Conservation (phyloP, 2,888 invertebrate genomes). For the Nomada ruficornis region DNA sequence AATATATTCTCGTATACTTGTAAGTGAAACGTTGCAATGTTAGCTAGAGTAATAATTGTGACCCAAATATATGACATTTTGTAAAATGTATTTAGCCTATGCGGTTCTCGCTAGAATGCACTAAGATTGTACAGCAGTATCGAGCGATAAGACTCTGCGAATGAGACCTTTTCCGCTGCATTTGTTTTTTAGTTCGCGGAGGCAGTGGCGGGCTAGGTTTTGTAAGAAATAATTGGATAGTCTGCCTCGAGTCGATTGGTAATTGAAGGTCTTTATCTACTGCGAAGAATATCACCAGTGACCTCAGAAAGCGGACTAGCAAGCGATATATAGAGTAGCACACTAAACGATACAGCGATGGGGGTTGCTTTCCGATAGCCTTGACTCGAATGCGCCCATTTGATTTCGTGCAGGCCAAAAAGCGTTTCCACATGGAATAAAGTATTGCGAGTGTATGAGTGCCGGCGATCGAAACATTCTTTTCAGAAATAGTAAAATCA, state of each 20-base stretch:
- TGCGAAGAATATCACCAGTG: slow-evolving; percentile 1
- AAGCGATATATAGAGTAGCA: neutral
- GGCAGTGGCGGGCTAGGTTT: neutral
- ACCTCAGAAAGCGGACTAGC: neutral
- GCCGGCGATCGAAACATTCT: neutral
- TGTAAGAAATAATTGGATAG: neutral
- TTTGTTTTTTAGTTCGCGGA: neutral
- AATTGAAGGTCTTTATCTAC: slow-evolving; percentile 8
- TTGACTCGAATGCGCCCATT: slow-evolving; percentile 4
- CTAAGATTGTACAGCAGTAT: too few relatives aligned
- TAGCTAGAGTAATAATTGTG: too few relatives aligned
- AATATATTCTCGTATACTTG: too few relatives aligned
- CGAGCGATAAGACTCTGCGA: too few relatives aligned
- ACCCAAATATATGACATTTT: too few relatives aligned
- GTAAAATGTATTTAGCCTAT: too few relatives aligned
- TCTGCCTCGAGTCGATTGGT: neutral
- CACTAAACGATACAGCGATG: neutral
- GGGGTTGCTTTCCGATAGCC: slow-evolving; percentile 13
- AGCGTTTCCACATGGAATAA: neutral
- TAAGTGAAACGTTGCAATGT: too few relatives aligned
- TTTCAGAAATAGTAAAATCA: neutral
- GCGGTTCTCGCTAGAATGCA: too few relatives aligned
- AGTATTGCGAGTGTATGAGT: too few relatives aligned
- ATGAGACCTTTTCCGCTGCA: too few relatives aligned
- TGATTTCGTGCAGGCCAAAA: slow-evolving; percentile 1